phyloP scores from a whole-genome alignment of 2,797 vertebrate genomes.

The Acanthornis magna region DNA sequence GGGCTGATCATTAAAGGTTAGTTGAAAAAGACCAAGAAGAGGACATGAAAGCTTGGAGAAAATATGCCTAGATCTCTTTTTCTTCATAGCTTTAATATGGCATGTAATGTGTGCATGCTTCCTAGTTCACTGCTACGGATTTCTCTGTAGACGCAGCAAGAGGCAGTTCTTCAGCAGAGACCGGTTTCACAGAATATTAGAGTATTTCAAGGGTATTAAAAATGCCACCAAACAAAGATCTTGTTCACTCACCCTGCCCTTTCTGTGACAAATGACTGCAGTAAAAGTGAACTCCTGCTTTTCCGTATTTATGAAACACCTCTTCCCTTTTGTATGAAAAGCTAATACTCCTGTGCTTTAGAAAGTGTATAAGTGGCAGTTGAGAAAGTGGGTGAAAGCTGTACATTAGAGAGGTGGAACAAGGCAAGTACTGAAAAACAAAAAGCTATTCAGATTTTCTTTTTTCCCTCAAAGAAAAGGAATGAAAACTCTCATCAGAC shows the following conservation, averaged over 20 bases:
- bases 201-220: constrained; percentile 20
- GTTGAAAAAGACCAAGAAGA: neutral
- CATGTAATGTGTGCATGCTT: neutral
- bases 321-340: constrained; percentile 39
- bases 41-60: neutral
- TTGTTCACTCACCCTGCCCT: constrained; percentile 17
- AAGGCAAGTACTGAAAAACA: constrained; percentile 48
- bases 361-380: neutral
- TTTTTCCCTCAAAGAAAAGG: neutral
- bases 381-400: neutral
- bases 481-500: constrained; percentile 59
- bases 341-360: constrained; percentile 23
- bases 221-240: constrained; percentile 33
- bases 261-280: constrained; percentile 52
- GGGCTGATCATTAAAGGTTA: neutral
- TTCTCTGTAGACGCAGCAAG: neutral
- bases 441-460: constrained; percentile 45
- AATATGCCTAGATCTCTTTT: neutral
- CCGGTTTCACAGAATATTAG: neutral
- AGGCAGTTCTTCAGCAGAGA: neutral
- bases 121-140: neutral
- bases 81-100: neutral
- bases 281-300: constrained; percentile 40
- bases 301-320: constrained; percentile 56
- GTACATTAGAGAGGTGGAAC: constrained; percentile 1